Evolutionary conservation across 2,797 vertebrate species (phyloP), one percentile per base, ranked within the genome.

Genomic region (Enteromius afrohamiltoni): DNA sequence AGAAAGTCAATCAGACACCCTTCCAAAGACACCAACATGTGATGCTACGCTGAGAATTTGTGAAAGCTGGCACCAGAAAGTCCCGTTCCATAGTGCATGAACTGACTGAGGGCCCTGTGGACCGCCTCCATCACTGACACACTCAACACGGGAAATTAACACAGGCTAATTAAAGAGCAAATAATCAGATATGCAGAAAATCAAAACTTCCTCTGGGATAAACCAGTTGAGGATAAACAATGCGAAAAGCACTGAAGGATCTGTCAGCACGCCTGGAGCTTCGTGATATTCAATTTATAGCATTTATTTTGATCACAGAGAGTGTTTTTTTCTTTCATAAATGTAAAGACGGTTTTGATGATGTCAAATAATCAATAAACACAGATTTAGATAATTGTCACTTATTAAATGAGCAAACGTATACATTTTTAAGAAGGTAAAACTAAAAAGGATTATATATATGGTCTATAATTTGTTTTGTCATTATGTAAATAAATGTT

Each of bases 171-270:
- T 90, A 88, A 87, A 88, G 85, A 87, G 84, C 67, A 87, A 89
- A 88, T 86, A 85, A 89, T 88, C 84, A 90, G 82, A 87, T 89
- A 86, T 90, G 89, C 88, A 88, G 85, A 87, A 88, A 88, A 88
- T 87, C 76, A 51, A 88, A 82, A 83, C 83, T 88, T 90, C 85
- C 86, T 86, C 75, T 84, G 86, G 88, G 89, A 88, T 73, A 23
- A 79, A 51, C 69, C 60, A 68, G 84, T 51, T 42, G 70, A 83
- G 71, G 74, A 86, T 83, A 85, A 85, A 85, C 79, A 84, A 71
- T 69, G 64, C 2, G 21, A 75, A 67, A 65, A 23, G 21, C 80
- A 40, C 64, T 67, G 65, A 87, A 55, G 47, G 58, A 51, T 45
- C 31, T 64, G 31, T 71, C 23, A 71, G 76, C 40, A 62, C 6